Evolutionary conservation across 2,113 vertebrate species (phyloP), one percentile per base, ranked within the genome.

Genomic region (Forbesichthys agassizii): DNA sequence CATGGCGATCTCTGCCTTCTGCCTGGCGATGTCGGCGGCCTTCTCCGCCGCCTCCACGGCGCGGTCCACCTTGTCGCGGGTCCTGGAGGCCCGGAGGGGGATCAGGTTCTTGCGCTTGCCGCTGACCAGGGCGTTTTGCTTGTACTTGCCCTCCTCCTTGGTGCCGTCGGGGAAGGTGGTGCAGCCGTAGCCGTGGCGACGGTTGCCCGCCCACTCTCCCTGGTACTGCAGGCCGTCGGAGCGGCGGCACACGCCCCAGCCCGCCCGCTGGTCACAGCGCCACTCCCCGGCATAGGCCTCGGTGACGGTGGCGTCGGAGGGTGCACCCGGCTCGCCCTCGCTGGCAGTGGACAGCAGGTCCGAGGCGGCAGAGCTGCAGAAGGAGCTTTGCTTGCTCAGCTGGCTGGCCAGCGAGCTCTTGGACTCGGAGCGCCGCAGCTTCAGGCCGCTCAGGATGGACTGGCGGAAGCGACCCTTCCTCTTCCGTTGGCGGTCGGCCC

Each of bases 71-170:
- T 99, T 99, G 93, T 99, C 98, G 0, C 98, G 89, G 92, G 96
- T 96, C 88, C 98, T 99, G 91, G 96, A 98, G 88, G 96, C 96
- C 12, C 97, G 90, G 86, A 99, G 92, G 0, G 98, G 98, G 88
- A 99, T 97, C 66, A 99, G 93, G 90, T 98, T 99, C 92, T 98
- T 98, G 85, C 96, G 93, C 79, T 98, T 98, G 61, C 98, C 98
- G 11, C 97, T 96, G 74, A 98, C 96, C 57, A 99, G 91, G 33
- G 93, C 76, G 6, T 98, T 98, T 92, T 97, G 98, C 88, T 99
- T 98, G 92, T 98, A 99, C 88, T 99, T 99, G 61, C 98, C 98
- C 80, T 99, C 98, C 88, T 99, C 97, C 86, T 98, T 98, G 79
- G 96, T 98, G 85, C 98, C 96, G 0, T 98, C 97, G 0, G 96